phyloP scores from a whole-genome alignment of 2,797 vertebrate species.

The Peromyscus melanophrys region DNA sequence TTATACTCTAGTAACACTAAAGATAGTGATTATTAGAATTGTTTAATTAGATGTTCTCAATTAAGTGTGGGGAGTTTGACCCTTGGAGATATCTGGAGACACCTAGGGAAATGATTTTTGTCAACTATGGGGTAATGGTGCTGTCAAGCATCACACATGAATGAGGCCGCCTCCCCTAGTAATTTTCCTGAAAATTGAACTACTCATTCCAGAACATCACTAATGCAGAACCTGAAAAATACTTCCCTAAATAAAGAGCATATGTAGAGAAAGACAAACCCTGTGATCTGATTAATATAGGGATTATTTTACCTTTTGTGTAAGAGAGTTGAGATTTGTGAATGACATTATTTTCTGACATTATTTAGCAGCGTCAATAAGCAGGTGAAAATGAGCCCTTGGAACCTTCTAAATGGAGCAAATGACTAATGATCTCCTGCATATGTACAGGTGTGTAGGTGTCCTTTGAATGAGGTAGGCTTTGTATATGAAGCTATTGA shows the following conservation, averaged over 20 bases:
- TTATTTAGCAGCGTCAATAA: conserved; percentile 36
- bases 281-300: neutral
- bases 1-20: conserved; percentile 15
- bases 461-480: neutral
- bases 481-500: neutral
- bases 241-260: neutral
- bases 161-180: neutral
- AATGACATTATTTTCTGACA: conserved; percentile 8
- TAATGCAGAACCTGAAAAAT: neutral
- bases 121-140: neutral
- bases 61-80: neutral
- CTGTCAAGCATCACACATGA: neutral
- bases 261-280: conserved; percentile 32
- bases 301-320: neutral
- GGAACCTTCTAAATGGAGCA: conserved; percentile 2
- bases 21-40: conserved; percentile 6
- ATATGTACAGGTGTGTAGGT: conserved; percentile 80
- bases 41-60: conserved; percentile 56
- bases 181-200: neutral
- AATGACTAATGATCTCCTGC: neutral
- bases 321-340: conserved; percentile 28
- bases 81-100: neutral
- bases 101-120: neutral
- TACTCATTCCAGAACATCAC: neutral
- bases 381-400: neutral